phyloP scores from a whole-genome alignment of 2,113 vertebrate species.

The Blennius ocellaris region DNA sequence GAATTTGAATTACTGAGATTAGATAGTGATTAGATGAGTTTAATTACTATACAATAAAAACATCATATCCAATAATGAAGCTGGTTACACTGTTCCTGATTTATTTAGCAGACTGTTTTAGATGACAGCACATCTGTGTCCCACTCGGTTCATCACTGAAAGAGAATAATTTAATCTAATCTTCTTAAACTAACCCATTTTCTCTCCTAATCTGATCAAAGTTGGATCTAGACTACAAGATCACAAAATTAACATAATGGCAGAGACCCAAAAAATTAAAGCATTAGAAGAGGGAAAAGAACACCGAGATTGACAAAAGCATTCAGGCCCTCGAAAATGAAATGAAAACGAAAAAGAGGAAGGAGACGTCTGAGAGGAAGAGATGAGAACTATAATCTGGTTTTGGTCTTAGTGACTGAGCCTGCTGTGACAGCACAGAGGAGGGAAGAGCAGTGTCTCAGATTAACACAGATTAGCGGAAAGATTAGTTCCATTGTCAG shows the following conservation, averaged over 20 bases:
- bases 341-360: constrained; percentile 12
- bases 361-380: background rate
- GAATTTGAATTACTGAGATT: background rate
- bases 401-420: constrained; percentile 46
- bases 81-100: background rate
- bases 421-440: constrained; percentile 44
- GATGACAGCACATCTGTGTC: background rate
- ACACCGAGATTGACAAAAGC: background rate
- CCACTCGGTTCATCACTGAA: constrained; percentile 6
- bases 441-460: constrained; percentile 38
- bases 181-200: constrained; percentile 34
- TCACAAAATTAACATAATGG: constrained; percentile 2
- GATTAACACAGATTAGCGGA: constrained; percentile 58
- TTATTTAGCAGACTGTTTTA: background rate
- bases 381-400: constrained; percentile 39
- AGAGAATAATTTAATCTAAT: constrained; percentile 25
- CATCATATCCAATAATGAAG: background rate
- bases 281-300: too few relatives aligned
- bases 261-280: background rate
- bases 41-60: background rate
- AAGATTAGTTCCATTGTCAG: constrained; percentile 42
- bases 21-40: too few relatives aligned
- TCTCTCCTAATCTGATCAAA: constrained; percentile 29
- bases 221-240: constrained; percentile 18
- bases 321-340: background rate